These are phyloP conservation scores for Enteromius treurensis DNA, from an alignment of 2,797 vertebrate genomes.

Conservation along the genomic window DNA sequence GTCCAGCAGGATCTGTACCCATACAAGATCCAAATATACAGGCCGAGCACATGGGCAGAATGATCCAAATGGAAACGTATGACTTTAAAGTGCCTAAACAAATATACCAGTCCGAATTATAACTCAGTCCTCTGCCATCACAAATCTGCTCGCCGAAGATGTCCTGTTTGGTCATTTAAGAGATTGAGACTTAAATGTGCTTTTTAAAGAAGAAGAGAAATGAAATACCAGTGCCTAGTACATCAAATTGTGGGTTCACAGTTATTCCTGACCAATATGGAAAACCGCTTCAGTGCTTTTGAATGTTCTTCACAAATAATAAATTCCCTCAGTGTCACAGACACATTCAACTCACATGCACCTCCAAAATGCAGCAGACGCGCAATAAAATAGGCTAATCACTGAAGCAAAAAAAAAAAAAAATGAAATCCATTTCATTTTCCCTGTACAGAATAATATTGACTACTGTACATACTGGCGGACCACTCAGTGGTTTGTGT, in stretches of 20 bases:
- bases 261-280: conserved; percentile 1
- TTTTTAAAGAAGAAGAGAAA: conserved; percentile 9
- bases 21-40: conserved; percentile 17
- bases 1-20: conserved; percentile 22
- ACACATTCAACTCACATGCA: conserved; percentile 23
- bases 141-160: neutral
- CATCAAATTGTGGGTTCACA: conserved; percentile 9
- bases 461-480: conserved; percentile 42
- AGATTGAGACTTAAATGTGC: conserved; percentile 17
- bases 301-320: conserved; percentile 1
- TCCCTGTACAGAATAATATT: conserved; percentile 33
- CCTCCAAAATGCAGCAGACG: conserved; percentile 10
- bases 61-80: neutral
- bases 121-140: neutral
- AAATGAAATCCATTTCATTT: conserved; percentile 54
- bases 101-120: neutral
- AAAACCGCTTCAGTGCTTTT: neutral
- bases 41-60: conserved; percentile 31
- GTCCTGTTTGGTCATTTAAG: neutral
- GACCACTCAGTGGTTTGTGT: conserved; percentile 58
- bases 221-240: conserved; percentile 1
- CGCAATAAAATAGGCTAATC: conserved; percentile 9
- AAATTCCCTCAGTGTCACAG: conserved; percentile 31
- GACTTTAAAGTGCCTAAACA: conserved; percentile 27
- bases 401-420: conserved; percentile 37